Percentiles rank a stretch among this genome's conserved stretches.
Conservation (phyloP, 2,113 vertebrate genomes). For the Pontoporia blainvillei region DNA sequence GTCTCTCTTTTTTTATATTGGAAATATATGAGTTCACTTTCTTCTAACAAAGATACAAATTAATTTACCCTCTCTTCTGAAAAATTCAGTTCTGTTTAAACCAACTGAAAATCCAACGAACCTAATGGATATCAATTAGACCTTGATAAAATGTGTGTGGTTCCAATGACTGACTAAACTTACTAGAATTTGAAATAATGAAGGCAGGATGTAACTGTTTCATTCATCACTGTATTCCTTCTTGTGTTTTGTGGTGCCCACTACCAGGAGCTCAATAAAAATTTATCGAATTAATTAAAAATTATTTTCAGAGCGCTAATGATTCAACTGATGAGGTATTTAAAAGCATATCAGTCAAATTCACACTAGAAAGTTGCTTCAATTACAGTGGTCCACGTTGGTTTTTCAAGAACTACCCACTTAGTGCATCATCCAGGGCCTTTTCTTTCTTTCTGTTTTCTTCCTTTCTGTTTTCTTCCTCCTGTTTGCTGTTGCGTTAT, state of each 20-base stretch:
- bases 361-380: not conserved
- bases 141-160: not conserved
- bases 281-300: not conserved
- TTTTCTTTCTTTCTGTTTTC: not conserved
- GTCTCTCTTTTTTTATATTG: not conserved
- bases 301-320: not conserved
- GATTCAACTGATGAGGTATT: not conserved
- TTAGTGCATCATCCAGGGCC: not conserved
- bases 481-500: not conserved
- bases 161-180: not conserved
- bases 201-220: not conserved
- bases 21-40: not conserved
- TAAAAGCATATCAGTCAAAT: not conserved
- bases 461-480: not conserved
- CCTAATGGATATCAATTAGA: not conserved
- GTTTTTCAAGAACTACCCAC: not conserved
- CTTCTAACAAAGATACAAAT: conserved; percentile 15
- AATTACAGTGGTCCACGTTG: not conserved
- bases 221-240: not conserved
- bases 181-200: not conserved
- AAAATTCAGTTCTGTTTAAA: not conserved
- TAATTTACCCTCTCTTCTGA: not conserved
- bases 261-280: not conserved
- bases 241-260: not conserved
- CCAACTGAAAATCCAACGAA: not conserved